phyloP scores from a whole-genome alignment of 2,113 vertebrate species.

The Pedetes capensis region DNA sequence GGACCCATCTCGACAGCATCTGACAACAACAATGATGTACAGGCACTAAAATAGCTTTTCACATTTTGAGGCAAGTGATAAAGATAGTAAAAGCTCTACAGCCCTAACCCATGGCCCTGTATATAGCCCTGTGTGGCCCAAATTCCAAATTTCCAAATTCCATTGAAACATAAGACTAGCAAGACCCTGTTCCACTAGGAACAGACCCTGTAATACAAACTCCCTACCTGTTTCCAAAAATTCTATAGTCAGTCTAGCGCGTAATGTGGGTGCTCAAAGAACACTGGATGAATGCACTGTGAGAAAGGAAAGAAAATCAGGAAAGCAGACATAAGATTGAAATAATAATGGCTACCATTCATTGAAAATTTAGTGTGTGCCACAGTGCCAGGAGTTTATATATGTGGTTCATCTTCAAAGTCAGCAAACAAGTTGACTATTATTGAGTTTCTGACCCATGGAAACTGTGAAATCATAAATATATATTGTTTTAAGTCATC shows the following conservation, averaged over 20 bases:
- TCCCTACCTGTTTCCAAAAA: background rate
- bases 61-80: too few relatives aligned
- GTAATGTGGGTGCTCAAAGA: background rate
- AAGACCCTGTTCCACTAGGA: background rate
- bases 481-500: too few relatives aligned
- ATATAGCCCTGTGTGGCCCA: too few relatives aligned
- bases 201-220: background rate
- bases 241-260: background rate
- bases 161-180: background rate
- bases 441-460: background rate
- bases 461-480: too few relatives aligned
- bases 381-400: background rate
- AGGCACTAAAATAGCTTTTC: too few relatives aligned
- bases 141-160: too few relatives aligned
- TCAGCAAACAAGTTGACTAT: background rate
- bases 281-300: background rate
- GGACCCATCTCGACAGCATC: too few relatives aligned
- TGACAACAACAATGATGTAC: too few relatives aligned
- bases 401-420: background rate
- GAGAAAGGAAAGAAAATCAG: background rate
- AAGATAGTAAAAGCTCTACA: too few relatives aligned
- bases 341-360: background rate
- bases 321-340: background rate
- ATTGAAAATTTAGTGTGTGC: background rate
- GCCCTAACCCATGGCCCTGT: too few relatives aligned